phyloP scores from a whole-genome alignment of 2,888 invertebrate genomes.

The Linnaemya vulpina region DNA sequence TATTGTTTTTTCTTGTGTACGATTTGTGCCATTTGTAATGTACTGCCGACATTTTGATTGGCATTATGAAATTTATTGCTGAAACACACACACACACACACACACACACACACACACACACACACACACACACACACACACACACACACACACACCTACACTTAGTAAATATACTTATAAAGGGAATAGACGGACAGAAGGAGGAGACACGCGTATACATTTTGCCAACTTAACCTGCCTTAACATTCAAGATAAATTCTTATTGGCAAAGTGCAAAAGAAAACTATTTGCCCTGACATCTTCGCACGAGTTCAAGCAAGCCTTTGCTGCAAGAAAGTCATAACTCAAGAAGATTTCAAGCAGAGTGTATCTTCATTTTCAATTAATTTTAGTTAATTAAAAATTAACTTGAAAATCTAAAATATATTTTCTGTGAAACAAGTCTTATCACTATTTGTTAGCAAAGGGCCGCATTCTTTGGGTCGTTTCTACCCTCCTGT shows the following conservation, averaged over 20 bases:
- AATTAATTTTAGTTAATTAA: no score
- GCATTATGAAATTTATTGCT: conserved; percentile 39
- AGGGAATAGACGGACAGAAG: neutral
- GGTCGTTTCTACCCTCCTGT: neutral
- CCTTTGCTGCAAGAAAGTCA: no score
- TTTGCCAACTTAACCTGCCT: neutral
- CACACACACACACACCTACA: neutral
- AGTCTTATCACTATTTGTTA: no score
- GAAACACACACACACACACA: neutral
- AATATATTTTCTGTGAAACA: no score
- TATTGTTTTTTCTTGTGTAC: conserved; percentile 4
- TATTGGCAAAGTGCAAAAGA: neutral
- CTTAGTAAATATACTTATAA: no score
- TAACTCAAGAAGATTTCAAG: no score
- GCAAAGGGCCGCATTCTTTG: neutral
- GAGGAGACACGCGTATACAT: neutral
- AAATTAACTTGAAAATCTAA: no score
- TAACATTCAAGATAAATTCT: neutral
- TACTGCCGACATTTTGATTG: conserved; percentile 62
- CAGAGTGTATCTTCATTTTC: no score
- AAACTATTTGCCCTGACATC: neutral
- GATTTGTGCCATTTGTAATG: conserved; percentile 36
- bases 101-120: neutral
- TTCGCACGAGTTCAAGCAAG: neutral
- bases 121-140: neutral